A percentile compares a stretch with the other conserved stretches of the same genome.
Conservation (phyloP, 2,797 vertebrate species). For the Pygocentrus nattereri region DNA sequence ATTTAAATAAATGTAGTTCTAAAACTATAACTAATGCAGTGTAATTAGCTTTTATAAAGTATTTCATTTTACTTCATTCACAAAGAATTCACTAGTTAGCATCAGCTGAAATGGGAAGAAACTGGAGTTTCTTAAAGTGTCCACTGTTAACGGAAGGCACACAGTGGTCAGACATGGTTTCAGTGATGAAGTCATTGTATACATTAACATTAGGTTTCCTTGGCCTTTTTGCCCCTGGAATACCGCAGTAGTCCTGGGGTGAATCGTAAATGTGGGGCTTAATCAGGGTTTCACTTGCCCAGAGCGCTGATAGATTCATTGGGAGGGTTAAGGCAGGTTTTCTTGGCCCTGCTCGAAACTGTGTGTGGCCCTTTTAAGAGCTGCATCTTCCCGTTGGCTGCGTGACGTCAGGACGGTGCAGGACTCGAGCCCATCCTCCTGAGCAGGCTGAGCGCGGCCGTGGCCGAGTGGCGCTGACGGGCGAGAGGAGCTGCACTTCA, state of each 20-base stretch:
- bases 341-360: not conserved
- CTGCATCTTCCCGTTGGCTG: constrained; percentile 74
- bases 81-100: not conserved
- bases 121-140: not conserved
- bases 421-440: constrained; percentile 73
- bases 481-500: constrained; percentile 15
- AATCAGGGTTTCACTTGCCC: not conserved
- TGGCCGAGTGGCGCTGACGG: constrained; percentile 70
- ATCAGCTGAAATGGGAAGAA: not conserved
- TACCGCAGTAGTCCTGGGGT: not conserved
- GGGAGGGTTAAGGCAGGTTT: not conserved
- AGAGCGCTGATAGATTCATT: not conserved
- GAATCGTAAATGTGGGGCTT: not conserved
- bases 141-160: not conserved
- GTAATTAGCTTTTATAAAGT: too few species aligned
- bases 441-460: constrained; percentile 71
- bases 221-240: not conserved
- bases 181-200: not conserved
- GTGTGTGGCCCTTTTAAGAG: constrained; percentile 85
- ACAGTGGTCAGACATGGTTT: too few species aligned
- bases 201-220: not conserved
- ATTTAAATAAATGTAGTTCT: too few species aligned
- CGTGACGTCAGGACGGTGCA: constrained; percentile 82
- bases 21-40: too few species aligned
- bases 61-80: not conserved